Percentiles rank a stretch among this genome's conserved stretches.
Conservation (phyloP, 2,888 invertebrate genomes). For the Sphaeridia pumilis region DNA sequence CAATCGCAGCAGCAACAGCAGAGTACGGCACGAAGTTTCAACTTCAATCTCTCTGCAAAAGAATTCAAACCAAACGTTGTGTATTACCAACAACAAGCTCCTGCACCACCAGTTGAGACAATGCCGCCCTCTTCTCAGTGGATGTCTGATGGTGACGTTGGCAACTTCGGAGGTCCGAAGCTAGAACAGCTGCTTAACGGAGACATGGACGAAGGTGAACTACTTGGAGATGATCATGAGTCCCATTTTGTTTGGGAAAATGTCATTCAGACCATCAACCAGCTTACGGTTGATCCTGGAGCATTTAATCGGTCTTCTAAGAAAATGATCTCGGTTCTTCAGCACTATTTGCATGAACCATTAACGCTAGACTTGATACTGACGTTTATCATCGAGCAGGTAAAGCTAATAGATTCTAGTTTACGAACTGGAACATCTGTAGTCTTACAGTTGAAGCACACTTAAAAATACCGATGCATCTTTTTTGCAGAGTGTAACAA, state of each 20-base stretch:
- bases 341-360: conserved; percentile 21
- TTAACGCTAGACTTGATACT: conserved; percentile 30
- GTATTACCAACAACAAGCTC: not conserved
- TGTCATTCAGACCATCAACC: conserved; percentile 28
- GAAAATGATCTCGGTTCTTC: conserved; percentile 21
- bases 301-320: conserved; percentile 26
- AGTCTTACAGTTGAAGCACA: too few species aligned
- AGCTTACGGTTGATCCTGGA: conserved; percentile 26
- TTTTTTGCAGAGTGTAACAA: conserved; percentile 33
- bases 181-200: not conserved
- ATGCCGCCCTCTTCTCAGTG: not conserved
- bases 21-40: not conserved
- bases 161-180: not conserved
- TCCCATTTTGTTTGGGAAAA: conserved; percentile 24
- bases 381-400: conserved; percentile 32
- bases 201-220: not conserved
- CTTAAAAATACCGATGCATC: too few species aligned
- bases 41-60: not conserved
- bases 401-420: too few species aligned
- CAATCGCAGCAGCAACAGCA: conserved; percentile 1
- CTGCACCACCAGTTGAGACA: not conserved
- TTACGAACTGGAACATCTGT: too few species aligned
- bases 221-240: conserved; percentile 3
- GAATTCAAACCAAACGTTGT: conserved; percentile 13
- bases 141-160: not conserved